Evolutionary conservation across 2,113 vertebrate genomes (phyloP).

Genomic region (Chaetura pelagica): DNA sequence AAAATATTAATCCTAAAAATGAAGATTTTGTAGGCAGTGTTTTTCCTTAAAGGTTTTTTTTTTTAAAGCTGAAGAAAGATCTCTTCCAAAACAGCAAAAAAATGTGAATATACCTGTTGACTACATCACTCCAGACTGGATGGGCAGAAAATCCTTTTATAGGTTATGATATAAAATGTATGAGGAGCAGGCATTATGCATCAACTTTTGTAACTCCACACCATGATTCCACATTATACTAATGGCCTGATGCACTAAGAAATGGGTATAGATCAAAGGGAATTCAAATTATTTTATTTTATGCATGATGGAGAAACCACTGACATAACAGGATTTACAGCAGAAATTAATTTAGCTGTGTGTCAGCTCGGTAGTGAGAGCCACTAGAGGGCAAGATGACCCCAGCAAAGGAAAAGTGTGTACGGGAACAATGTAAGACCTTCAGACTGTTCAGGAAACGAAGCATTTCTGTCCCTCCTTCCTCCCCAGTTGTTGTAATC

Average conservation of each 20-base stretch:
- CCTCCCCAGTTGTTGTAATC: neutral
- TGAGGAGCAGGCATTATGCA: neutral
- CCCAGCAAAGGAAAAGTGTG: neutral
- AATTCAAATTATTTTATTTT: neutral
- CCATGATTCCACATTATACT: neutral
- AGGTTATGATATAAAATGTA: too few relatives aligned
- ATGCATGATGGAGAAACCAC: fast-evolving
- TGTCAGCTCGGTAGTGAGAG: neutral
- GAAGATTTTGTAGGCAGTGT: neutral
- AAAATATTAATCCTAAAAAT: neutral
- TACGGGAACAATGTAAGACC: fast-evolving
- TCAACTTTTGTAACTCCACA: neutral
- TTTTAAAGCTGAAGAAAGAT: neutral
- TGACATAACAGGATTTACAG: neutral
- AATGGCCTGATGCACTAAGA: neutral
- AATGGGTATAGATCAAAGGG: neutral
- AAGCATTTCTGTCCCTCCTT: neutral
- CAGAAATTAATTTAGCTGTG: neutral
- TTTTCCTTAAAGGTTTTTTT: neutral
- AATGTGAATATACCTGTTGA: neutral
- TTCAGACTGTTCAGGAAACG: neutral
- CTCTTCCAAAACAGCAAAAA: neutral
- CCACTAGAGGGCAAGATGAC: constrained; percentile 58
- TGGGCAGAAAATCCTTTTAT: neutral
- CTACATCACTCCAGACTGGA: neutral